Conservation (phyloP, 1,140 invertebrate species). For the Ladona fulva region DNA sequence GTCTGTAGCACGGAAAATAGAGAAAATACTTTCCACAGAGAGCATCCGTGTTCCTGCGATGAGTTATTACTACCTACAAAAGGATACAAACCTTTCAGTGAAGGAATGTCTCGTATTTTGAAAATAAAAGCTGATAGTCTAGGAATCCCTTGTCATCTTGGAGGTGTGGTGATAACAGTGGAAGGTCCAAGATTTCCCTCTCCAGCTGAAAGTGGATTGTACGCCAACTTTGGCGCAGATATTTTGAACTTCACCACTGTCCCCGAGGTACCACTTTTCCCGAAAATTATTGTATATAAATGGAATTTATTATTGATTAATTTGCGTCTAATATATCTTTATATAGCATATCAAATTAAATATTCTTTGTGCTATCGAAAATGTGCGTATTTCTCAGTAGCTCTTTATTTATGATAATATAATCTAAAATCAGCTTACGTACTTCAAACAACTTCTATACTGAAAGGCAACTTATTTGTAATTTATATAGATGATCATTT, state of each 20-base stretch:
- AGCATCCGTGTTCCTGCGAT: no score
- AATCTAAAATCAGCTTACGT: background rate
- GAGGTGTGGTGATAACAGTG: slow-evolving; percentile 43
- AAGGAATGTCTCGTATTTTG: background rate
- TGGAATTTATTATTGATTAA: background rate
- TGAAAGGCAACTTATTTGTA: background rate
- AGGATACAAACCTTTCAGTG: background rate
- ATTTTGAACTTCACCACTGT: slow-evolving; percentile 95
- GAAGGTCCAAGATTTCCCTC: slow-evolving; percentile 93
- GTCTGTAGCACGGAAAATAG: no score
- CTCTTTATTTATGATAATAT: background rate
- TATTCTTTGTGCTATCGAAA: no score
- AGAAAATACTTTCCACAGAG: no score
- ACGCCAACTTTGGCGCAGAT: slow-evolving; percentile 75
- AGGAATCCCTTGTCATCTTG: background rate
- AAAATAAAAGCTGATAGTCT: background rate
- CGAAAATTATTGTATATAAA: background rate
- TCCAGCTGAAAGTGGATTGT: slow-evolving; percentile 84
- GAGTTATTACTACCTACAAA: no score
- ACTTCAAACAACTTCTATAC: background rate
- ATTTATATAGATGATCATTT: background rate
- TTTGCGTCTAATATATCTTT: background rate
- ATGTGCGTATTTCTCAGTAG: background rate
- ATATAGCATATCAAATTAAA: background rate
- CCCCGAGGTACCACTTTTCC: slow-evolving; percentile 65